These are phyloP conservation scores for Sialia sialis DNA, from an alignment of 2,113 vertebrate genomes.

Conservation along the genomic window DNA sequence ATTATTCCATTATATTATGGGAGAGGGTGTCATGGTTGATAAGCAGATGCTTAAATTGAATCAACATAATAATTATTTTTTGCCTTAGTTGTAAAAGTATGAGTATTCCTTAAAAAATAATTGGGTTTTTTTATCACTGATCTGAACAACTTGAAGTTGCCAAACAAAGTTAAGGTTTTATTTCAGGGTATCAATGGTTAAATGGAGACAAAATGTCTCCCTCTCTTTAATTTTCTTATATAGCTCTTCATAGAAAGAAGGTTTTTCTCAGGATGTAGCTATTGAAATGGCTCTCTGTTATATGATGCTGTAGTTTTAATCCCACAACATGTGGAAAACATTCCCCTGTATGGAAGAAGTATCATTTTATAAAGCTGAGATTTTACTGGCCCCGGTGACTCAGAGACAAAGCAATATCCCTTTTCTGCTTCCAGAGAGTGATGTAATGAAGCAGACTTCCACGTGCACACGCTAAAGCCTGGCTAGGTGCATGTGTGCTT, in stretches of 20 bases:
- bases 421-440: not conserved
- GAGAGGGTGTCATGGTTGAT: not conserved
- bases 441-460: not conserved
- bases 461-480: not conserved
- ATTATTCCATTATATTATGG: not conserved
- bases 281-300: not conserved
- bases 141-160: not conserved
- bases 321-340: constrained; percentile 20
- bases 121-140: accelerated
- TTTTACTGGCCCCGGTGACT: not conserved
- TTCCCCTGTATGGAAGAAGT: not conserved
- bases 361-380: not conserved
- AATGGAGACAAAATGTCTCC: not conserved
- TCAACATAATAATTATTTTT: not conserved
- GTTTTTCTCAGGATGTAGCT: not conserved
- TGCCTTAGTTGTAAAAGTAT: not conserved
- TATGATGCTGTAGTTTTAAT: not conserved
- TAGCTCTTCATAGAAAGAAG: not conserved
- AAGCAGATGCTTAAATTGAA: not conserved
- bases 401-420: not conserved
- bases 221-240: not conserved
- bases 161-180: not conserved
- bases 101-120: not conserved
- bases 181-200: not conserved
- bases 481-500: not conserved